Evolutionary conservation across 2,888 invertebrate species (phyloP), one percentile per base, ranked within the genome.

Genomic region (Fragum whitleyi): DNA sequence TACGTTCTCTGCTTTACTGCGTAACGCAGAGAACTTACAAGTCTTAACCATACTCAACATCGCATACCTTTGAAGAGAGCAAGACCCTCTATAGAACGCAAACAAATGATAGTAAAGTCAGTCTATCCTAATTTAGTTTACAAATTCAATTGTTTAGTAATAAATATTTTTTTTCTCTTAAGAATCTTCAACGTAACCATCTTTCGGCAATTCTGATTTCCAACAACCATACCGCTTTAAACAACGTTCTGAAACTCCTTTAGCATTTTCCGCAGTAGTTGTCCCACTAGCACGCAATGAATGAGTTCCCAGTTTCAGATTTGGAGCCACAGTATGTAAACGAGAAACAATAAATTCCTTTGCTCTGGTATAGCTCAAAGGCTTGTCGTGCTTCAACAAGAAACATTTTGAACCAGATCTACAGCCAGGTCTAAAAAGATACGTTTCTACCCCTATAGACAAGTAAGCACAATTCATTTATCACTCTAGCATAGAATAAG

Each of bases 191-290:
- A 79, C 71, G 23, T 75, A 79, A 3, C 42, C 42, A 36, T 74
- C 71, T 51, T 79, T 79, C n/a, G 71, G 53, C 5, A 23, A 23
- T 11, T 79, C 71, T n/a, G 53, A 28, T 23, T 75, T 79, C 79
- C 79, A 79, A 9, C 79, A 16, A 32, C 79, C 79, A 55, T 74
- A 74, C n/a, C 79, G 28, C 21, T 71, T 74, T 7, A 79, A 32
- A 57, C 79, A 79, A 9, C 73, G 23, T 0, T 79, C 79, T 11
- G 61, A 65, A 7, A 75, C 67, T 7, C 39, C 65, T 3, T 28
- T 36, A 1, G 55, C 1, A 53, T 69, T 62, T 2, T 74, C 79
- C 14, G 70, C 78, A 0, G 55, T 36, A 32, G 61, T 69, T 1
- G 78, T 74, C 21, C 79, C 74, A 42, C 55, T 61, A 5, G 74